Evolutionary conservation across 2,888 invertebrate species (phyloP).

Genomic region (Acleris emargana): DNA sequence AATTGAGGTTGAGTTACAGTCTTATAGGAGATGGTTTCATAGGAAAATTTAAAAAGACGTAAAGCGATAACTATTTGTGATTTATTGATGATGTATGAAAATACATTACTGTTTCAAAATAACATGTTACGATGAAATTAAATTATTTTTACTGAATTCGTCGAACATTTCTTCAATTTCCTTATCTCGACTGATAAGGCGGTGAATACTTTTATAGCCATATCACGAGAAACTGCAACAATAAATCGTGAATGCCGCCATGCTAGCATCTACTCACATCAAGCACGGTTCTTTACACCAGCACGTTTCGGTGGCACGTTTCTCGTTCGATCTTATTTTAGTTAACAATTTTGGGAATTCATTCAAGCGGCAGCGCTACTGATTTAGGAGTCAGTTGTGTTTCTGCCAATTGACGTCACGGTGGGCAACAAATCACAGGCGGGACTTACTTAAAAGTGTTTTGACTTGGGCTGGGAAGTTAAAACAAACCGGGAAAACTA

Average conservation of each 20-base stretch:
- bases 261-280: not conserved
- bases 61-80: too few species aligned
- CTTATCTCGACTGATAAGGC: not conserved
- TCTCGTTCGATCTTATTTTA: conserved; percentile 6
- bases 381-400: conserved; percentile 42
- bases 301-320: conserved; percentile 6
- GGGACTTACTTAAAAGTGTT: conserved; percentile 38
- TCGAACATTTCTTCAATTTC: not conserved
- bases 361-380: conserved; percentile 26
- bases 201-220: not conserved
- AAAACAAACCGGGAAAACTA: conserved; percentile 20
- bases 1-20: too few species aligned
- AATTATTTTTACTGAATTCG: too few species aligned
- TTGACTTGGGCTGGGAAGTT: conserved; percentile 28
- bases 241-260: not conserved
- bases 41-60: too few species aligned
- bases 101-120: too few species aligned
- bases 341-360: conserved; percentile 26
- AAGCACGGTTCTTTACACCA: conserved; percentile 5
- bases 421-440: conserved; percentile 43
- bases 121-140: too few species aligned
- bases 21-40: too few species aligned
- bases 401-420: conserved; percentile 51
- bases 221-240: conserved; percentile 3
- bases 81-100: too few species aligned